Base-by-base conservation (phyloP, 2,888 invertebrate genomes). In the Liposcelis brunnea region DNA sequence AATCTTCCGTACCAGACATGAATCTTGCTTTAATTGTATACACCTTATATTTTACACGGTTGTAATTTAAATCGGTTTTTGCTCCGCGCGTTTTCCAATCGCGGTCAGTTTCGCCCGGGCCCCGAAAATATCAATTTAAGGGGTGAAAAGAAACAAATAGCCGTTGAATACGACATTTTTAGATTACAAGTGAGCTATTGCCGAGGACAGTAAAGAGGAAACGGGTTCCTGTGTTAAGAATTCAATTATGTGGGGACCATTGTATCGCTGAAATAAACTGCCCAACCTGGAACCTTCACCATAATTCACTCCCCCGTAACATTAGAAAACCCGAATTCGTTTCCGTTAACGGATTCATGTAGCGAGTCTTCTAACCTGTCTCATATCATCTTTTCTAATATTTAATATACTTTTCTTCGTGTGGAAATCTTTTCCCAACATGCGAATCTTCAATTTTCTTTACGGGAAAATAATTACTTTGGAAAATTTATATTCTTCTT, bases 381-480 rank as follows among this genome's bases (percentile, higher is more conserved):
- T 35, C 16, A 35, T 35, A 35, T 35, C 16, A 16, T 16, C 35
- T 15, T 16, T 16, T 16, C 35, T 40, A 21, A 40, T 40, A 40
- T 40, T 40, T 40, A 40, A 40, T 40, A 40, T 40, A 40, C 40
- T 40, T 40, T 40, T 40, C n/a, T 21, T 35, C 21, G 19, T 16
- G 16, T 16, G 16, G 19, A 19, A 40, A 40, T 18, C 19, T 19
- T 40, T 40, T 40, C 18, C 40, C 40, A 21, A 40, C 40, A 40
- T 40, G 40, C 40, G 40, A 40, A 40, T 40, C 40, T 40, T 40
- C 40, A 40, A 40, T 40, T 40, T 40, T 40, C 40, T 40, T 40
- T 40, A 40, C 40, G 15, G 40, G 40, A 40, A 40, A 40, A 40
- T 40, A 40, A 40, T 40, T 40, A 40, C 18, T 19, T 40, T 10